phyloP scores from a whole-genome alignment of 2,113 vertebrate species.

The Megalops atlanticus region DNA sequence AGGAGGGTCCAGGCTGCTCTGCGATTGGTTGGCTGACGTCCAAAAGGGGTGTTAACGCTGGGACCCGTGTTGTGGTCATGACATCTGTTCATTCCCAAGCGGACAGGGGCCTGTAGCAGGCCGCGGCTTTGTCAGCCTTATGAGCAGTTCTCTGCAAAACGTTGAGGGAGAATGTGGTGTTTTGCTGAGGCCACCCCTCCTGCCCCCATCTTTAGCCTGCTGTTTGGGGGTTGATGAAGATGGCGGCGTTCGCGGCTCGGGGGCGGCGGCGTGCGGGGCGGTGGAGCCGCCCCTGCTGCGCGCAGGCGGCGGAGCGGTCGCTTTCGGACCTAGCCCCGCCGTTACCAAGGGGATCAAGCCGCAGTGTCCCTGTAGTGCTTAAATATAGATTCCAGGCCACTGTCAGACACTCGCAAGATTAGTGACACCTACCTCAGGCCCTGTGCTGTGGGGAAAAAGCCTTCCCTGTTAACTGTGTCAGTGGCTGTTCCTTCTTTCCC shows the following conservation, averaged over 20 bases:
- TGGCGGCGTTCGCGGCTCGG: not conserved
- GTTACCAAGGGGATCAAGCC: constrained; percentile 22
- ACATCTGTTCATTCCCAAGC: not conserved
- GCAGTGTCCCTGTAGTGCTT: not conserved
- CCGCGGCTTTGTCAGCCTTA: no score
- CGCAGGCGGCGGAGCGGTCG: not conserved
- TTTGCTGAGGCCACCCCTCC: no score
- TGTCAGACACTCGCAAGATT: constrained; percentile 13
- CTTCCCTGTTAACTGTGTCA: not conserved
- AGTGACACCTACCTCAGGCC: not conserved
- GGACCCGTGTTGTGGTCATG: not conserved
- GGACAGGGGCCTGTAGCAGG: no score
- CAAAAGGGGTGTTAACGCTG: not conserved
- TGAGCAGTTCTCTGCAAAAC: no score
- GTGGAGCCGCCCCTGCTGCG: not conserved
- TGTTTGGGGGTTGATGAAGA: not conserved
- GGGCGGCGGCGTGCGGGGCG: not conserved
- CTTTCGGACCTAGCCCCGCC: not conserved
- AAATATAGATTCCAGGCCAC: constrained; percentile 17
- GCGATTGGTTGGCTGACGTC: no score
- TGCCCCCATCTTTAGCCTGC: not conserved
- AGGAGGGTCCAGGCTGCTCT: no score
- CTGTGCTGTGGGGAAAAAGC: not conserved
- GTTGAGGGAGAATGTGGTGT: no score
- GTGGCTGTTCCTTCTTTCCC: not conserved